A percentile compares a stretch with the other conserved stretches of the same genome.
Evolutionary conservation across 1,140 invertebrate species (phyloP).

Genomic region (Orchesella cincta): DNA sequence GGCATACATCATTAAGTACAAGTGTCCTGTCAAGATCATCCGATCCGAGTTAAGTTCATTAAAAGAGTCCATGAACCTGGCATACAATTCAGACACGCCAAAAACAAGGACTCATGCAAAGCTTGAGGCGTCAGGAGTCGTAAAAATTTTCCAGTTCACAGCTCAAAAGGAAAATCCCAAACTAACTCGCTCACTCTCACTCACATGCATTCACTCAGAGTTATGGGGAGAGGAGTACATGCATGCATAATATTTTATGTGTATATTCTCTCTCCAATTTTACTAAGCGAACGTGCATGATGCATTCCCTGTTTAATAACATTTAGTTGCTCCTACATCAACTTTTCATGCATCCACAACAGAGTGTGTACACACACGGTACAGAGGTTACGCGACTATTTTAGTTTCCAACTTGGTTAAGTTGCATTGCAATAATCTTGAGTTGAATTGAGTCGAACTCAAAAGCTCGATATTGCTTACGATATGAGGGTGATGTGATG

Average conservation of each 20-base stretch:
- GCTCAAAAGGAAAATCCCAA: slow-evolving; percentile 18
- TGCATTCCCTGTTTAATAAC: not conserved
- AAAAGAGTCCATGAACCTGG: slow-evolving; percentile 15
- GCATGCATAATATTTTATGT: not conserved
- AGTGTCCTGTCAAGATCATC: not conserved
- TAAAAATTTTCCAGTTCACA: slow-evolving; percentile 22
- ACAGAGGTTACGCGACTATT: too few relatives aligned
- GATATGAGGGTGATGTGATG: not conserved
- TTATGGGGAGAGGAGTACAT: too few relatives aligned
- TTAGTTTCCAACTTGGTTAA: too few relatives aligned
- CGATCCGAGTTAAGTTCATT: not conserved
- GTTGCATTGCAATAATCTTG: too few relatives aligned
- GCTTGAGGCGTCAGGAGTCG: slow-evolving; percentile 13
- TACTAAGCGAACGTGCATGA: not conserved
- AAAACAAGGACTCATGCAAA: slow-evolving; percentile 20
- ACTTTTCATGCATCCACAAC: not conserved
- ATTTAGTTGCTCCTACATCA: not conserved
- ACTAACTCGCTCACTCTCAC: not conserved
- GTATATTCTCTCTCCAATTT: not conserved
- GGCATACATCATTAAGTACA: too few relatives aligned
- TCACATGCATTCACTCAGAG: not conserved
- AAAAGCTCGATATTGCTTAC: slow-evolving; percentile 2
- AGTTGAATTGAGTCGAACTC: not conserved
- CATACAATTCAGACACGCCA: slow-evolving; percentile 8
- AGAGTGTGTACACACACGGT: too few relatives aligned